Evolutionary conservation across 92 coral and sea anemone genomes (phyloP), one percentile per base, ranked within the genome.

Genomic region (Palythoa grandiflora): DNA sequence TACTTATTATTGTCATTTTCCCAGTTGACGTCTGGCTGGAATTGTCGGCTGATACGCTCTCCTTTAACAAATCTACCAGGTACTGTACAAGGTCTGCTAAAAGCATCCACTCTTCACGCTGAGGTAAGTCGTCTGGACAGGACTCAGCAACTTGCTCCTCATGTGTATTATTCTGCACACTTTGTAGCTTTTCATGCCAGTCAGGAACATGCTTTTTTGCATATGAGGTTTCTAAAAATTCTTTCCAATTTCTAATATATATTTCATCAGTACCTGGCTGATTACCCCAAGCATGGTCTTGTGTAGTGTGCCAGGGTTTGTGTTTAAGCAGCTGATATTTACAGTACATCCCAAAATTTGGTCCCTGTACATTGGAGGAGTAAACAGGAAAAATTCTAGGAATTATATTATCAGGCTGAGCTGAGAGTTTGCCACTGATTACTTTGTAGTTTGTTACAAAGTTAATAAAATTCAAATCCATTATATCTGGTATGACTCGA

Each of bases 361-460:
- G 80, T 15, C 94, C 89, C 57, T 84, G 71, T 47, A 72, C 57
- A 54, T 88, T 91, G 3, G 91, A 73, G 53, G 89, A 91, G 21
- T 91, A 91, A 37, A 70, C 90, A 63, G 91, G 93, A 76, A 74
- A 91, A 75, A 83, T 55, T 88, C 93, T 75, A 47, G 93, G 91
- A 19, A 91, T 72, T 2, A 78, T 86, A 83, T 90, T 87, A 15
- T 80, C 77, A 7, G 93, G 87, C 61, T 84, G 88, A 44, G 48
- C 55, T 15, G 86, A 38, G 1, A 91, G 84, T 78, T 91, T 88
- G 21, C 72, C 70, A 38, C 84, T 88, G 12, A 84, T 84, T 63
- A 88, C 74, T 88, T 88, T 91, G 72, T 88, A 91, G 39, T 75
- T 83, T 63, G 88, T 84, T 44, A 80, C 91, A 88, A 91, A 91